A percentile compares a stretch with the other conserved stretches of the same genome.
Conservation (phyloP, 1,140 invertebrate species). For the Eueides isabella region DNA sequence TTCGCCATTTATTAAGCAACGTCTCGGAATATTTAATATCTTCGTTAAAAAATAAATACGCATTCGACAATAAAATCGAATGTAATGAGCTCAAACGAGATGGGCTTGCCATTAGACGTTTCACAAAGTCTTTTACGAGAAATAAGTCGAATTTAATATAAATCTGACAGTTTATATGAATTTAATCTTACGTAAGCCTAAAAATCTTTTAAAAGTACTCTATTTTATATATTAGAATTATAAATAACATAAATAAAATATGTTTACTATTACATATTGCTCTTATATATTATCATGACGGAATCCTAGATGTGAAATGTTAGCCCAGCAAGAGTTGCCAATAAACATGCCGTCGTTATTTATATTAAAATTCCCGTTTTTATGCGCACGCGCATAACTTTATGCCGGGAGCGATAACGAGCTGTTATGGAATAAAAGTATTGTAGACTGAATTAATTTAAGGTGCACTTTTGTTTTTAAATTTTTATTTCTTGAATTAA, state of each 20-base stretch:
- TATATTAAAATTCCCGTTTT: constrained; percentile 34
- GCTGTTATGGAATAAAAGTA: constrained; percentile 31
- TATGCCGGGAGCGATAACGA: constrained; percentile 29
- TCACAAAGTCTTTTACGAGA: too few species aligned
- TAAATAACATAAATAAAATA: not conserved
- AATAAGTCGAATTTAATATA: too few species aligned
- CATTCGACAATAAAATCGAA: too few species aligned
- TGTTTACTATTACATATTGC: not conserved
- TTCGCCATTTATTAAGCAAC: too few species aligned
- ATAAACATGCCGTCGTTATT: constrained; percentile 30
- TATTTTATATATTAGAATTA: not conserved
- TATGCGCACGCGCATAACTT: constrained; percentile 33
- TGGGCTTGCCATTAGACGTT: too few species aligned
- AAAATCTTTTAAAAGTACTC: too few species aligned
- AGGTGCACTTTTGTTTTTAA: not conserved
- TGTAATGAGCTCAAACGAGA: too few species aligned
- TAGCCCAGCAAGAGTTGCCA: constrained; percentile 29
- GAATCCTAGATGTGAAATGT: constrained; percentile 28
- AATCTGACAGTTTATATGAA: too few species aligned
- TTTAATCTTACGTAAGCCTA: too few species aligned
- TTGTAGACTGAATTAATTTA: constrained; percentile 1
- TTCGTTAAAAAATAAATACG: too few species aligned
- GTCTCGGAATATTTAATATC: too few species aligned
- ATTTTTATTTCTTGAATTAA: not conserved
- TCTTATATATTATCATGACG: not conserved